Conservation (phyloP, 2,113 vertebrate species). For the Barnardius zonarius region DNA sequence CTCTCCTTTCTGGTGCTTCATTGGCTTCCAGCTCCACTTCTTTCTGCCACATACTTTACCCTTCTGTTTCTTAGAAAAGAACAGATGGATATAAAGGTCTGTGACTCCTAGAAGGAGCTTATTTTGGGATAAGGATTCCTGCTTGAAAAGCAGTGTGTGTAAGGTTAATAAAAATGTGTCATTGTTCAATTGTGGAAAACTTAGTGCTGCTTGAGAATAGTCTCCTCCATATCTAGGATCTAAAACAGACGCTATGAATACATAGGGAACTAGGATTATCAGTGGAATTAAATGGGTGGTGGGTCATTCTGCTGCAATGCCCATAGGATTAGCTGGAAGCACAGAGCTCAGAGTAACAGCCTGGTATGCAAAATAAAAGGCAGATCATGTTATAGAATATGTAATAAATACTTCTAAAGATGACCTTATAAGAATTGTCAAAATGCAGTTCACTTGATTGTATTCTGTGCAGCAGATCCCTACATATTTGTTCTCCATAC, state of each 20-base stretch:
- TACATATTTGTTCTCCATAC: neutral
- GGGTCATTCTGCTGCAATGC: neutral
- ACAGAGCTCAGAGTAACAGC: neutral
- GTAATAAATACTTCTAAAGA: neutral
- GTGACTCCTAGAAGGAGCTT: neutral
- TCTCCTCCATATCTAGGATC: neutral
- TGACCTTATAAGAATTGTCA: neutral
- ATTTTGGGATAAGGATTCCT: neutral
- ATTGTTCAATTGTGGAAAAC: neutral
- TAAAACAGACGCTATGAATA: neutral
- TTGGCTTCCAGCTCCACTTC: neutral
- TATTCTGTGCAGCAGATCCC: accelerated
- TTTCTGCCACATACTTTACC: neutral
- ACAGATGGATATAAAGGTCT: neutral
- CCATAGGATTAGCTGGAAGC: neutral
- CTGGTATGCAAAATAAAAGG: neutral
- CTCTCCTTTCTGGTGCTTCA: neutral
- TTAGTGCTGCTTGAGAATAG: neutral
- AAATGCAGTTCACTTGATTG: neutral
- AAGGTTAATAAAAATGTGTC: neutral
- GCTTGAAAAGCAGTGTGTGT: neutral
- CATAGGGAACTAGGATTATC: neutral
- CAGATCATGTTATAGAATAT: neutral
- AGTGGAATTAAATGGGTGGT: neutral
- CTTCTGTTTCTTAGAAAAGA: neutral